Base-by-base conservation (phyloP, 2,888 invertebrate species). In the Aelia acuminata region DNA sequence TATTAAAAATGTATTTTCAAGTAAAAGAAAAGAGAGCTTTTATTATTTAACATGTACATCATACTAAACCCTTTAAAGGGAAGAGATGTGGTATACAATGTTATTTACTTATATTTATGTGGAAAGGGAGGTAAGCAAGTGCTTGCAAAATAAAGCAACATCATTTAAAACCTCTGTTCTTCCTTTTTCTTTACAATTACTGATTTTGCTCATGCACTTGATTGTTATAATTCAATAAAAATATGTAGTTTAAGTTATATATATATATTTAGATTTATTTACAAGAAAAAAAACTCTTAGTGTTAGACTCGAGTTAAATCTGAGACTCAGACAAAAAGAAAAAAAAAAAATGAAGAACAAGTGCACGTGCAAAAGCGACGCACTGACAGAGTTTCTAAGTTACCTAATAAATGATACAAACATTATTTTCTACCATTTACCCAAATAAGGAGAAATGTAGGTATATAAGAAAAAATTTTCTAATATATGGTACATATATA, bases 121-220 rank as follows among this genome's bases (percentile, higher is more conserved):
- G 87, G 87, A 57, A 87, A 63, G 63, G 63, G 87, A 87, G 87
- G 87, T 87, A 87, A 87, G 87, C 87, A 87, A 87, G 87, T 87
- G 87, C 87, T 84, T 87, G 53, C 48, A 87, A 87, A 87, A 87
- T 53, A 87, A 87, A 87, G 80, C 87, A 84, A 50, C 87, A 80
- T 75, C 48, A 48, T 47, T 70, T 87, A 35, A 84, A 50, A 50
- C 26, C 48, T 80, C 80, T 80, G 80, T 80, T 80, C 80, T 87
- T 87, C 48, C 57, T 43, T 88, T 88, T 84, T 53, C 84, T 75
- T 85, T 88, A 80, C 84, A 86, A n/a, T 87, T 87, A 87, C 85
- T 84, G 86, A 47, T 89, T 89, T 89, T 89, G 89, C 88, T 87
- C 89, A 89, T 89, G 89, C 89, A 89, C 89, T 89, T 89, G 89